Percentiles rank a stretch among this genome's conserved stretches.
Evolutionary conservation across 2,888 invertebrate species (phyloP).

Genomic region (Orgyia antiqua): DNA sequence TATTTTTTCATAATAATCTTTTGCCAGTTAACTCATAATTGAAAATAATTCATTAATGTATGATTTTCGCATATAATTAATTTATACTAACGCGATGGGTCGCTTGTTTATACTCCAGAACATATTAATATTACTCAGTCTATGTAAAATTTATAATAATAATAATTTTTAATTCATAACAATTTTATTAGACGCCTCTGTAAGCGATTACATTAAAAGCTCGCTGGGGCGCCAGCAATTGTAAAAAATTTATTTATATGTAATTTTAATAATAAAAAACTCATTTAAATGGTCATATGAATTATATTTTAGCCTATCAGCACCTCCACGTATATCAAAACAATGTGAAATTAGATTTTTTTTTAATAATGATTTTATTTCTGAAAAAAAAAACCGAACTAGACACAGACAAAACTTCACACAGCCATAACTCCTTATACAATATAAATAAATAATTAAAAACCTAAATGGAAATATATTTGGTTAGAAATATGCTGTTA

Average conservation of each 20-base stretch:
- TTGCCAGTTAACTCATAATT: background rate
- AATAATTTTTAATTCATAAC: slow-evolving; percentile 42
- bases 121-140: slow-evolving; percentile 68
- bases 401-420: slow-evolving; percentile 65
- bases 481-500: slow-evolving; percentile 64
- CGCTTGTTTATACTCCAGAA: slow-evolving; percentile 40
- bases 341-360: slow-evolving; percentile 12
- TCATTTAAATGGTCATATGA: slow-evolving; percentile 23
- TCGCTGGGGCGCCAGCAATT: slow-evolving; percentile 32
- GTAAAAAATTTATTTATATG: slow-evolving; percentile 4
- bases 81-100: slow-evolving; percentile 25
- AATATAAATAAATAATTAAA: slow-evolving; percentile 60
- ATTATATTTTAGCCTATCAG: slow-evolving; percentile 53
- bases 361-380: slow-evolving; percentile 31
- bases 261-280: too few species aligned
- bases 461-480: slow-evolving; percentile 58
- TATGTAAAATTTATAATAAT: slow-evolving; percentile 44
- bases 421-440: slow-evolving; percentile 70
- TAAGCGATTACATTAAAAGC: slow-evolving; percentile 34
- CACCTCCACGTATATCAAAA: slow-evolving; percentile 51
- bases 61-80: background rate
- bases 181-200: slow-evolving; percentile 38
- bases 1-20: too few species aligned
- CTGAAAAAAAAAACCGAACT: slow-evolving; percentile 49
- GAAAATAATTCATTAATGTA: background rate